Evolutionary conservation across 2,797 vertebrate genomes (phyloP), one percentile per base, ranked within the genome.

Genomic region (Botia almorhae): DNA sequence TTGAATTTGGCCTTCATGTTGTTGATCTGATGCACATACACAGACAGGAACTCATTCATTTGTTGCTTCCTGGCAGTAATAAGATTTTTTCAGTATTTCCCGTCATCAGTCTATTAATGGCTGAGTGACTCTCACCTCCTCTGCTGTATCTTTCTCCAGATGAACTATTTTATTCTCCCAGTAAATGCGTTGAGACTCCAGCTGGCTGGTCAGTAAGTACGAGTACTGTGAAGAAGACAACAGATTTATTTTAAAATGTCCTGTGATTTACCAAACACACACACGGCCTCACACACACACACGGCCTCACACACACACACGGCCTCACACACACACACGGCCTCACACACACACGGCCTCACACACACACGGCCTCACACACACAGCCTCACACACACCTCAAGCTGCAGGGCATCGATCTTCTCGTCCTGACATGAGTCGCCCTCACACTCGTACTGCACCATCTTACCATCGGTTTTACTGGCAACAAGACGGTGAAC

Each of bases 1-100:
- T 99, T 99, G 89, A 99, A 99, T 84, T 99, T 99, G 5, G 92
- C 90, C 92, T 99, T 99, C 97, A 99, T 98, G 94, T 98, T 98
- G 92, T 94, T 98, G 87, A 98, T 98, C 97, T 99, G 92, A 76
- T 89, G 88, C 29, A 76, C 39, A 73, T 48, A 81, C 5, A 70
- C 26, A 4, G 26, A 55, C 4, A 48, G 0, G 14, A 33, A 3
- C 33, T 33, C 4, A 2, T 3, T 51, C 3, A 14, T 61, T 10
- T 8, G 43, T 46, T 11, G 10, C 10, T 11, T 46, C 11, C 6
- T 60, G 56, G 21, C 56, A 13, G 12, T 26, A 56, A 56, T 7
- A 21, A 7, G 2, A 10, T 56, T 60, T 13, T 23, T 26, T 26
- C n/a, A n/a, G 23, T 61, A 61, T 61, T 61, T 61, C 26, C 60